These are phyloP conservation scores for Argyresthia goedartella DNA, from an alignment of 2,888 invertebrate species.

Conservation along the genomic window DNA sequence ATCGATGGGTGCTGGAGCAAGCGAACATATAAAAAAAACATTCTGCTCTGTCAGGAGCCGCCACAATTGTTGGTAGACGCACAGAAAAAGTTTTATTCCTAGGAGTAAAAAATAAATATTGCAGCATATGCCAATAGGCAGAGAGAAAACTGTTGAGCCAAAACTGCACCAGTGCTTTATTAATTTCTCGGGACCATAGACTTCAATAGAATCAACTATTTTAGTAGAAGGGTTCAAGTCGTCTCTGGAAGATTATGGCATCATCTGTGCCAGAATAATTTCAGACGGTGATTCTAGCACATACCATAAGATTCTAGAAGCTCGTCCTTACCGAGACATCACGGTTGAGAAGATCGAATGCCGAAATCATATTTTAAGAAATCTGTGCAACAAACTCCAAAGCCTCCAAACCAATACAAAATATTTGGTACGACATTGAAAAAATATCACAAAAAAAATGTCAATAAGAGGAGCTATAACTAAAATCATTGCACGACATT, in stretches of 20 bases:
- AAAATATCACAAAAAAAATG: constrained; percentile 9
- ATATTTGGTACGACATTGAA: constrained; percentile 7
- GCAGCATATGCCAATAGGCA: constrained; percentile 6
- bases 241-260: constrained; percentile 19
- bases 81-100: constrained; percentile 4
- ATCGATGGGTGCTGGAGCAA: constrained; percentile 7
- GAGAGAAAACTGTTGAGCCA: not conserved
- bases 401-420: constrained; percentile 9
- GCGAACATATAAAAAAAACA: constrained; percentile 5
- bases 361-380: constrained; percentile 14
- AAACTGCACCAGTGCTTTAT: constrained; percentile 11
- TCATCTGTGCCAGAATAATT: constrained; percentile 23
- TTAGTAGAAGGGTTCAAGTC: constrained; percentile 20
- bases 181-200: constrained; percentile 10
- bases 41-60: constrained; percentile 6
- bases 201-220: constrained; percentile 11
- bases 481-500: not conserved
- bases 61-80: constrained; percentile 5
- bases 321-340: constrained; percentile 9
- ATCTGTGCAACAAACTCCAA: constrained; percentile 12
- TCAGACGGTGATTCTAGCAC: constrained; percentile 35
- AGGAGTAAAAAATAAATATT: constrained; percentile 10
- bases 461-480: constrained; percentile 10
- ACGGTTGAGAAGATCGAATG: constrained; percentile 17
- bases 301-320: constrained; percentile 17